Base-by-base conservation (phyloP, 2,113 vertebrate species). In the Origma solitaria region DNA sequence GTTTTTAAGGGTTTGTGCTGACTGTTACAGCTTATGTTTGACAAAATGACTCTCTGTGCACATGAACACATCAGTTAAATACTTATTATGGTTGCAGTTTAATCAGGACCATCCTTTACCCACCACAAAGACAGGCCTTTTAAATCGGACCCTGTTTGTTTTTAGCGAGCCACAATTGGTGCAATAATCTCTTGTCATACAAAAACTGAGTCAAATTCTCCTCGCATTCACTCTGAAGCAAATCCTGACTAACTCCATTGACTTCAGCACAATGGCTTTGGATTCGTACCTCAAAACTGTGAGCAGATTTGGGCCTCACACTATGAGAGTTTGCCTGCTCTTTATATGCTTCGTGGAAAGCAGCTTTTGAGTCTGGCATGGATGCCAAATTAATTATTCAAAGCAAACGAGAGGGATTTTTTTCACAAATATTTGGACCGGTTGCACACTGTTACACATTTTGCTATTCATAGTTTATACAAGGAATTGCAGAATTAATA, bases 341-440 rank as follows among this genome's bases (percentile, higher is more conserved):
- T 91, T 94, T 70, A 80, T n/a, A 21, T 9, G 66, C 66, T 58
- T 75, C 56, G 73, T 68, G 20, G 1, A 95, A 94, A 94, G 70
- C 85, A 91, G 94, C 81, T 88, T 96, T 88, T 72, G 57, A 77
- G 47, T 85, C 62, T 9, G 2, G 71, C 47, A 69, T 38, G 82
- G 84, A 38, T 91, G 91, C 66, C 91, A 93, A 94, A 94, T 90
- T 87, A 92, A 95, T 95, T 95, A 92, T 87, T 94, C 91, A 77
- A 80, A 94, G 89, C 50, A 50, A 94, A 83, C 60, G 57, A 71
- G n/a, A 79, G 9, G 10, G 27, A 50, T 77, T 85, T 82, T 92
- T 49, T 49, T 49, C 47, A 35, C 45, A 15, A 94, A 35, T 88
- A 82, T 90, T 94, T 95, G 87, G 62, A 85, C 62, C 7, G 6